phyloP scores from a whole-genome alignment of 23 tunicate genomes.

The Phallusia fumigata region DNA sequence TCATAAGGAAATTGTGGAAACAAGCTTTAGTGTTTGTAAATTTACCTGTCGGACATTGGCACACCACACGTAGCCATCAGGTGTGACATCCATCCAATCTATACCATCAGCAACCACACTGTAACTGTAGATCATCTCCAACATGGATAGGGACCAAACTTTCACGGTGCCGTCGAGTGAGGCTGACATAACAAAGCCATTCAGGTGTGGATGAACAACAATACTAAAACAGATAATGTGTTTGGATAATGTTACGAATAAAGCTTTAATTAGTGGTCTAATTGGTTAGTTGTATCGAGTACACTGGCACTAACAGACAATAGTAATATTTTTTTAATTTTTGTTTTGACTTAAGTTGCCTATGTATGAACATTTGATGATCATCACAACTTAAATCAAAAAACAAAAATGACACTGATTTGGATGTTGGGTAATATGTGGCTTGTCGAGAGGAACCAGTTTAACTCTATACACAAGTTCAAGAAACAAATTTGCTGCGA shows the following conservation, averaged over 20 bases:
- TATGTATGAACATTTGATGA: too few relatives aligned
- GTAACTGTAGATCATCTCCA: slow-evolving; percentile 61
- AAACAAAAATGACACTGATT: too few relatives aligned
- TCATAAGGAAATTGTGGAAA: neutral
- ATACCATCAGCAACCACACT: slow-evolving; percentile 52
- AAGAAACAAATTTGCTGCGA: too few relatives aligned
- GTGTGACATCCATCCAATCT: slow-evolving; percentile 55
- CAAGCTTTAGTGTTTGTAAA: neutral
- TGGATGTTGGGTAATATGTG: too few relatives aligned
- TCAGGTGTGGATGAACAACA: slow-evolving; percentile 33
- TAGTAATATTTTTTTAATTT: too few relatives aligned
- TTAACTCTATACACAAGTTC: too few relatives aligned
- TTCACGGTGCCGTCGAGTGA: slow-evolving; percentile 73
- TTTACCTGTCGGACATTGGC: slow-evolving; percentile 54
- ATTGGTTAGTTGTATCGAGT: too few relatives aligned
- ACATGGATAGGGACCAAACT: slow-evolving; percentile 64
- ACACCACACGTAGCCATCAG: slow-evolving; percentile 61
- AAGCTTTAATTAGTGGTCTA: too few relatives aligned
- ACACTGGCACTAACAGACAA: too few relatives aligned
- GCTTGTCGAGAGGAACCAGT: too few relatives aligned
- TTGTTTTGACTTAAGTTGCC: too few relatives aligned
- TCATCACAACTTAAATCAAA: too few relatives aligned
- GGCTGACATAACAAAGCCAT: slow-evolving; percentile 53
- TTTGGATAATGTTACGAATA: neutral
- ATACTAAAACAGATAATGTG: slow-evolving; percentile 30